Percentiles rank a stretch among this genome's conserved stretches.
These are phyloP conservation scores for Osmoderma eremita DNA, from an alignment of 2,888 invertebrate genomes.

Conservation along the genomic window DNA sequence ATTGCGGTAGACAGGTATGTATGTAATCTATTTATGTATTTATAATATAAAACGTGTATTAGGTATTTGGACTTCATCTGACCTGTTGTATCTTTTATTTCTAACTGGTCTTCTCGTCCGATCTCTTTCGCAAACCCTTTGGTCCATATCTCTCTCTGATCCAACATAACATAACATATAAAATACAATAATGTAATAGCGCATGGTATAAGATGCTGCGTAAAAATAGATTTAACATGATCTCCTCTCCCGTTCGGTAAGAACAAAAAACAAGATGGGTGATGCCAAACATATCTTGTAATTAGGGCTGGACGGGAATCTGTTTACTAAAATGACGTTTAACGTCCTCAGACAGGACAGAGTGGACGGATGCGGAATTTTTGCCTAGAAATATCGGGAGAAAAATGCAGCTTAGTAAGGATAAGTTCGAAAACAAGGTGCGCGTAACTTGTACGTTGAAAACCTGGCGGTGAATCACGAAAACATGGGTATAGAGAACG, in stretches of 20 bases:
- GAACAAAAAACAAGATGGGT: conserved; percentile 59
- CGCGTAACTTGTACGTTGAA: neutral
- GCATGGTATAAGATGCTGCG: conserved; percentile 53
- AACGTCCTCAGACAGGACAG: neutral
- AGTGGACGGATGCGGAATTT: neutral
- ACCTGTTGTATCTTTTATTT: conserved; percentile 79
- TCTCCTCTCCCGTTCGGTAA: conserved; percentile 61
- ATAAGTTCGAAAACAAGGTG: conserved; percentile 24
- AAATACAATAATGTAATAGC: conserved; percentile 52
- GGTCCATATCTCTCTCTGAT: conserved; percentile 58
- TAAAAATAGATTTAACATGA: conserved; percentile 62
- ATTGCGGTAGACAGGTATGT: neutral
- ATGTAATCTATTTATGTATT: conserved; percentile 8
- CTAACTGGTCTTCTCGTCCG: conserved; percentile 73
- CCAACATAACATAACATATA: conserved; percentile 57
- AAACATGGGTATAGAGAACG: conserved; percentile 47
- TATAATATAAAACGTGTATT: conserved; percentile 16
- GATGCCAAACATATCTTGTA: conserved; percentile 53
- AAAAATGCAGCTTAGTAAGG: neutral
- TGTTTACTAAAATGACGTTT: neutral
- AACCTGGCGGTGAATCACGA: conserved; percentile 45
- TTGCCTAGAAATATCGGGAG: neutral
- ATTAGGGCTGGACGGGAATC: conserved; percentile 23
- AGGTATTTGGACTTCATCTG: conserved; percentile 55
- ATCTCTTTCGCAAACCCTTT: conserved; percentile 63